Base-by-base conservation (phyloP, 1,140 invertebrate genomes). In the Atta cephalotes region DNA sequence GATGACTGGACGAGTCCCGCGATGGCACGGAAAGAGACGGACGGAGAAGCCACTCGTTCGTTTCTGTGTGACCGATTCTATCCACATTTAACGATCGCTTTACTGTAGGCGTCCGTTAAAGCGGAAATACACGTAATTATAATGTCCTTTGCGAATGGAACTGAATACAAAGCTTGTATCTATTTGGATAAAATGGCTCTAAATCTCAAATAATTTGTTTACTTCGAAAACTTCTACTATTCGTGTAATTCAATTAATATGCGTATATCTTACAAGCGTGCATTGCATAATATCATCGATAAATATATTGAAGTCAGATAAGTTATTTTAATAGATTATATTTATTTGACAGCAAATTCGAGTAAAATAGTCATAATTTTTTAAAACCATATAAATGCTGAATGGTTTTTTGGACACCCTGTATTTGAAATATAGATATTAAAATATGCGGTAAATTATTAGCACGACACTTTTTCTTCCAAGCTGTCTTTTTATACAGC, bases 21-120 rank as follows among this genome's bases (percentile, higher is more conserved):
- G 31, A 12, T 28, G 25, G 56, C 56, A 62, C 35, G 80, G 80
- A 84, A 76, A 84, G 70, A 84, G 80, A 82, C 21, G 39, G 68
- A 45, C 39, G 25, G 70, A 82, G 70, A 76, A 84, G 58, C 71
- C 78, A 58, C 68, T 56, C 70, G 63, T 45, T 58, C 51, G 66
- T 45, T 74, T 76, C 70, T 72, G 70, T 88, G 90, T 90, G 88
- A 92, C 87, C 89, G 91, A 92, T 93, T 91, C 88, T 84, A 89
- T 92, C 88, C 89, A 92, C 87, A 89, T 92, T 90, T 91, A 91
- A 92, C 89, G 88, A 91, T 76, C 89, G 78, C 28, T 80, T 70
- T 70, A 39, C 68, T 62, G 39, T 35, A 35, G 56, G 14, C 56
- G 56, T 31, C 56, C 60, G 35, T 63, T 49, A 62, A 84, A 74